Percentiles rank a stretch among this genome's conserved stretches.
Conservation (phyloP, 2,797 vertebrate genomes). For the Sebastiscus albofasciatus region DNA sequence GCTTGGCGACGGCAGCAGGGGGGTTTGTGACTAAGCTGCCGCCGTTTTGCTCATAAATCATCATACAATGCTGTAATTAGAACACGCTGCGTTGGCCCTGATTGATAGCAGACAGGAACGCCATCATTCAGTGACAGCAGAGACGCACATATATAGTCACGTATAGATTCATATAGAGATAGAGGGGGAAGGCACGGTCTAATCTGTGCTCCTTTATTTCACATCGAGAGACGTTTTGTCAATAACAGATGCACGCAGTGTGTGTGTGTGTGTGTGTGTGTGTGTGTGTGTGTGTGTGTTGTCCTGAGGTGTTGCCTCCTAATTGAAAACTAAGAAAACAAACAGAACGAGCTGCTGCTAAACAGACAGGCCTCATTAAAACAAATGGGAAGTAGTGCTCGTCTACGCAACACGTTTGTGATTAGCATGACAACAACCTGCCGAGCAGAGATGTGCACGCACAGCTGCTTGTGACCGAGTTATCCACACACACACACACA, state of each 20-base stretch:
- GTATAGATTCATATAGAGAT: conserved; percentile 22
- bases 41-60: conserved; percentile 65
- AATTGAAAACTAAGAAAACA: conserved; percentile 58
- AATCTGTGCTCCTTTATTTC: conserved; percentile 24
- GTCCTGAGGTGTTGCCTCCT: conserved; percentile 50
- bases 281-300: not conserved
- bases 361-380: conserved; percentile 61
- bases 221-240: conserved; percentile 32
- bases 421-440: conserved; percentile 61
- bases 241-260: not conserved
- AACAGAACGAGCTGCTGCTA: conserved; percentile 32
- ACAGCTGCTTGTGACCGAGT: not conserved
- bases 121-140: conserved; percentile 20
- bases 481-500: conserved; percentile 2
- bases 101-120: conserved; percentile 61
- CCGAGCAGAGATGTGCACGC: not conserved
- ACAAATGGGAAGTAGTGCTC: conserved; percentile 39
- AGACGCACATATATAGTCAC: not conserved
- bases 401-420: conserved; percentile 29
- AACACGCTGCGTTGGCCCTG: conserved; percentile 50
- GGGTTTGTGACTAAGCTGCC: conserved; percentile 46
- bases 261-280: not conserved
- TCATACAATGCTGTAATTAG: conserved; percentile 69
- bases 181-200: not conserved
- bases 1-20: conserved; percentile 10